These are phyloP conservation scores for Siniperca chuatsi DNA, from an alignment of 2,113 vertebrate species.

Conservation along the genomic window DNA sequence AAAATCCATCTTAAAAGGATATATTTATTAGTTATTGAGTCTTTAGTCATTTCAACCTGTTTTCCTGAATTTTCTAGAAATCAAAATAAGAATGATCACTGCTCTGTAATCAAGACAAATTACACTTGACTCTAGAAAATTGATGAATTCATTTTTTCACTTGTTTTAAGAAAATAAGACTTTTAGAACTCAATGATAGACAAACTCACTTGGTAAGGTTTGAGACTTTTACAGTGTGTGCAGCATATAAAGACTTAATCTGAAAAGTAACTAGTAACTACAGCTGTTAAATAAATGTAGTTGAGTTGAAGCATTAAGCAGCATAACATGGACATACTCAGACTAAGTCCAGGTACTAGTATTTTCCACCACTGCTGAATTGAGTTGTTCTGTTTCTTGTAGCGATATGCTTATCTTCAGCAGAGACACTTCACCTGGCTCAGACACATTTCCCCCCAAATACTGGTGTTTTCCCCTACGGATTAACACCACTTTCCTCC, in stretches of 20 bases:
- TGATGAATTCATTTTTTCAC: background rate
- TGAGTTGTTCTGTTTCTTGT: slow-evolving; percentile 14
- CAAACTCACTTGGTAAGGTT: background rate
- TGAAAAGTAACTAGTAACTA: background rate
- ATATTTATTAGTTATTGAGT: background rate
- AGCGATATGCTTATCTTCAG: slow-evolving; percentile 4
- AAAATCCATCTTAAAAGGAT: background rate
- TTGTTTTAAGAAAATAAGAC: background rate
- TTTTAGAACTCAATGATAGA: background rate
- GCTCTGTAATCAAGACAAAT: background rate
- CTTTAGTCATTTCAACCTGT: background rate
- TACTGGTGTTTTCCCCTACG: background rate
- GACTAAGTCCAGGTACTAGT: too few relatives aligned
- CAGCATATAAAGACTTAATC: background rate
- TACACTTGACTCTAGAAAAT: background rate
- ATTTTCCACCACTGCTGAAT: background rate
- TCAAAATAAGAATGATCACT: too few relatives aligned
- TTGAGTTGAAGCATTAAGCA: background rate
- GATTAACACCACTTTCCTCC: slow-evolving; percentile 18
- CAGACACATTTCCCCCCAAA: slow-evolving; percentile 4
- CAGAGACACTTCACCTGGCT: slow-evolving; percentile 33
- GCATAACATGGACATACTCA: background rate
- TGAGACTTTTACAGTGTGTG: background rate
- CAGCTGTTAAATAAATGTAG: background rate
- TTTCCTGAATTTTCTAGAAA: background rate